Evolutionary conservation across 1,140 invertebrate species (phyloP).

Genomic region (Drosophila asahinai): DNA sequence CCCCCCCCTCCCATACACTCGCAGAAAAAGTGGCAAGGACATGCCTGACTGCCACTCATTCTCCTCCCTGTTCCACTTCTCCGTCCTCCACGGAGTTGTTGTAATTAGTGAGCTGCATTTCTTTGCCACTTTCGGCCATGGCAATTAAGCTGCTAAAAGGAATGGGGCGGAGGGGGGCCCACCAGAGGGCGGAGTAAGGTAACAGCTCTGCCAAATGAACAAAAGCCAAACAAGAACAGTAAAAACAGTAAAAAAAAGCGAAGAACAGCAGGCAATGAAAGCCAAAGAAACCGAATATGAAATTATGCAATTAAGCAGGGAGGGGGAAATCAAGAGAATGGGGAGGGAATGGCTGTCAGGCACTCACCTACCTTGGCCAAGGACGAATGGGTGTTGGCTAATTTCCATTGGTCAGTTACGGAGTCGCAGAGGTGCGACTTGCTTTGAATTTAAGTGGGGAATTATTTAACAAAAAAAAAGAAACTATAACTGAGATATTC

Average conservation of each 20-base stretch:
- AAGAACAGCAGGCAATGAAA: conserved; percentile 7
- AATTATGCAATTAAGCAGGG: conserved; percentile 70
- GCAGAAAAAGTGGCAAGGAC: conserved; percentile 42
- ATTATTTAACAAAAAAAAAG: too few species aligned
- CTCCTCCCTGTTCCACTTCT: conserved; percentile 40
- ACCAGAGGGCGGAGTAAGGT: background rate
- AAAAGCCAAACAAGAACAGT: conserved; percentile 21
- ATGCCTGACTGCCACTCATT: conserved; percentile 32
- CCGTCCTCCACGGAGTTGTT: conserved; percentile 62
- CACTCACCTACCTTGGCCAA: conserved; percentile 27
- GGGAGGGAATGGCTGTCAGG: background rate
- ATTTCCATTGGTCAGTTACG: background rate
- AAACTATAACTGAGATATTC: too few species aligned
- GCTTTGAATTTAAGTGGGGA: too few species aligned
- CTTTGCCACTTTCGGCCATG: conserved; percentile 80
- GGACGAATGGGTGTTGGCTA: conserved; percentile 38
- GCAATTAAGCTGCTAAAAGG: conserved; percentile 69
- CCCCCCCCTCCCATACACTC: conserved; percentile 18
- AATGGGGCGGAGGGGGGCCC: background rate
- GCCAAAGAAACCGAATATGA: conserved; percentile 59
- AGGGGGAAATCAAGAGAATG: background rate
- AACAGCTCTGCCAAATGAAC: conserved; percentile 33
- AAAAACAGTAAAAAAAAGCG: background rate
- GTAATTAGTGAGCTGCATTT: conserved; percentile 81
- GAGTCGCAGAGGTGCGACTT: background rate